phyloP scores from a whole-genome alignment of 2,888 invertebrate genomes.

The Mimas tiliae region DNA sequence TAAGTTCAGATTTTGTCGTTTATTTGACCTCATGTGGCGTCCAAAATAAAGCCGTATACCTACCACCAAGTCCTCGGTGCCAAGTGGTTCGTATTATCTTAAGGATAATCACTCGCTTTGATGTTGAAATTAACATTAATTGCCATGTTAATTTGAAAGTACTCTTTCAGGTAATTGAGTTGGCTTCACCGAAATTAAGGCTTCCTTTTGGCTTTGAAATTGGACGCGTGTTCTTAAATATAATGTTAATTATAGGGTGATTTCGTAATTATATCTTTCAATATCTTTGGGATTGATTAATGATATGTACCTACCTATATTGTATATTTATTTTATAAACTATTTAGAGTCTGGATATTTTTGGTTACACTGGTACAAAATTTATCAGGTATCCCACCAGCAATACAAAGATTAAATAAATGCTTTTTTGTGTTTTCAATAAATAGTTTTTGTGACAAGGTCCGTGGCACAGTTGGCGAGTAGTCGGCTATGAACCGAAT shows the following conservation, averaged over 20 bases:
- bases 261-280: conserved; percentile 1
- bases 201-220: conserved; percentile 19
- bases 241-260: not conserved
- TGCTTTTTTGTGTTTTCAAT: too few relatives aligned
- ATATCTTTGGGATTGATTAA: too few relatives aligned
- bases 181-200: conserved; percentile 21
- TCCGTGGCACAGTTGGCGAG: too few relatives aligned
- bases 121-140: conserved; percentile 40
- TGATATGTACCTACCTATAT: not conserved
- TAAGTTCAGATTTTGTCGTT: too few relatives aligned
- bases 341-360: too few relatives aligned
- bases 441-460: too few relatives aligned
- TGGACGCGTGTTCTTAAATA: conserved; percentile 12
- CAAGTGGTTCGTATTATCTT: conserved; percentile 23
- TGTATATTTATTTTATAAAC: too few relatives aligned
- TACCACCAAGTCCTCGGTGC: not conserved
- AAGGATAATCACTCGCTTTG: conserved; percentile 31
- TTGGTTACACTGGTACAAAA: too few relatives aligned
- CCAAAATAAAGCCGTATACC: not conserved
- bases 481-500: too few relatives aligned
- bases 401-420: too few relatives aligned
- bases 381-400: too few relatives aligned
- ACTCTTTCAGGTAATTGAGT: conserved; percentile 38
- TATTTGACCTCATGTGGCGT: too few relatives aligned
- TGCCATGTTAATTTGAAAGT: conserved; percentile 37